A percentile compares a stretch with the other conserved stretches of the same genome.
These are phyloP conservation scores for Silvanus unidentatus DNA, from an alignment of 2,888 invertebrate genomes.

Conservation along the genomic window DNA sequence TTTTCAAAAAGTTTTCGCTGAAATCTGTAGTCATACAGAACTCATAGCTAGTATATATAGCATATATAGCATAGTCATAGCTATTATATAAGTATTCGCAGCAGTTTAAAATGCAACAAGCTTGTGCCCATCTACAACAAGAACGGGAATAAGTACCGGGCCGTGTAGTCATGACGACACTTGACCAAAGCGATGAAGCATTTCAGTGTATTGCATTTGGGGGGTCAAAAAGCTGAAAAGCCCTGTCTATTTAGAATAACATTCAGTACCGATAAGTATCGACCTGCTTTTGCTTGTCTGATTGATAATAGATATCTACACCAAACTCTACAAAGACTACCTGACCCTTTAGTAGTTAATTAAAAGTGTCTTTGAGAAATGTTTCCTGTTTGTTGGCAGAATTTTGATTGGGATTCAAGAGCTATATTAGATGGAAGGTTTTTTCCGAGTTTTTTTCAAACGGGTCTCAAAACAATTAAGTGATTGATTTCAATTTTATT, in stretches of 20 bases:
- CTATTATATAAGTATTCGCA: not conserved
- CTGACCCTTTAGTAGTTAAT: slow-evolving; percentile 32
- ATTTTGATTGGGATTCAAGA: slow-evolving; percentile 2
- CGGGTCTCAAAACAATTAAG: not conserved
- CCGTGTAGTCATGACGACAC: slow-evolving; percentile 27
- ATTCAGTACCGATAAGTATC: slow-evolving; percentile 14
- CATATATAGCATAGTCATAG: too few relatives aligned
- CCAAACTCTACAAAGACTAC: slow-evolving; percentile 24
- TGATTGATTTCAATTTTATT: not conserved
- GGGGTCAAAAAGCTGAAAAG: slow-evolving; percentile 24
- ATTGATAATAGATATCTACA: slow-evolving; percentile 29
- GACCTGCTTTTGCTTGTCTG: slow-evolving; percentile 17
- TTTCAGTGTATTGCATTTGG: slow-evolving; percentile 8
- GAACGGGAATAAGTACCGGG: slow-evolving; percentile 16
- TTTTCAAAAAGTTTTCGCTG: too few relatives aligned
- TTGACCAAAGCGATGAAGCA: slow-evolving; percentile 18
- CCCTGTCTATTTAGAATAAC: slow-evolving; percentile 15
- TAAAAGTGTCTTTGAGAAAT: slow-evolving; percentile 33
- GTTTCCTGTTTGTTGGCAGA: slow-evolving; percentile 11
- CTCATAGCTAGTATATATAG: too few relatives aligned
- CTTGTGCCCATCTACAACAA: slow-evolving; percentile 8
- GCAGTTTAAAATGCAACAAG: slow-evolving; percentile 9
- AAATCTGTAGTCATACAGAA: too few relatives aligned
- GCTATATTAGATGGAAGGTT: not conserved
- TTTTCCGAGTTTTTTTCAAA: too few relatives aligned